A percentile compares a stretch with the other conserved stretches of the same genome.
Evolutionary conservation across 1,140 invertebrate genomes (phyloP).

Genomic region (Drosophila aff.): DNA sequence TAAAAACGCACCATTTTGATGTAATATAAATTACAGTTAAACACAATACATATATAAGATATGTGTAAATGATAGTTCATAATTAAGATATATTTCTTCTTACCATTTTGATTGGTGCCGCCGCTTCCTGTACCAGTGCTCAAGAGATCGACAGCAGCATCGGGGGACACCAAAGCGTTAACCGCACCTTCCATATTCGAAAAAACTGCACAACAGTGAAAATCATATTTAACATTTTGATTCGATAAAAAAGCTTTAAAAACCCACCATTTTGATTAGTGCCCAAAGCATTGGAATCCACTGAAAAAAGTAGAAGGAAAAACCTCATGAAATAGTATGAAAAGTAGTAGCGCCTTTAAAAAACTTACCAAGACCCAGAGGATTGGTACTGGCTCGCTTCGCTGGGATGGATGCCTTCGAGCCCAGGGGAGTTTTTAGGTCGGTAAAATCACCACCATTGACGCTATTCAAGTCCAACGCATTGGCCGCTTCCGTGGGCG

Average conservation of each 20-base stretch:
- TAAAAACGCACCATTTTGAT: too few relatives aligned
- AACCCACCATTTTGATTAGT: constrained; percentile 13
- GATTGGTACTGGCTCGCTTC: constrained; percentile 40
- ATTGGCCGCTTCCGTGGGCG: constrained; percentile 22
- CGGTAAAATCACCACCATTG: constrained; percentile 13
- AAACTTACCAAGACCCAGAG: neutral
- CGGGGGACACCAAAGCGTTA: neutral
- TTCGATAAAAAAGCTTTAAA: too few relatives aligned
- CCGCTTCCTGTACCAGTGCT: neutral
- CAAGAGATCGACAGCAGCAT: neutral
- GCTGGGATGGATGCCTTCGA: constrained; percentile 17
- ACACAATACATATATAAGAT: too few relatives aligned
- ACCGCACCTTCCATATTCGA: too few relatives aligned
- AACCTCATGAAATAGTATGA: neutral
- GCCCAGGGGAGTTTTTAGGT: neutral
- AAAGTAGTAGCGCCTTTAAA: too few relatives aligned
- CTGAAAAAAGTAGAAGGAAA: neutral
- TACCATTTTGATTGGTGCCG: neutral
- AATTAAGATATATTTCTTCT: neutral
- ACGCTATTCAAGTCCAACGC: constrained; percentile 25
- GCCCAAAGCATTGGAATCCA: constrained; percentile 3
- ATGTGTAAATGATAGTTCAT: too few relatives aligned
- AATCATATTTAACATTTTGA: neutral
- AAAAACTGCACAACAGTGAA: too few relatives aligned
- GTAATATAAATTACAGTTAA: too few relatives aligned